phyloP scores from a whole-genome alignment of 2,888 invertebrate genomes.

The Xylophagus ater region DNA sequence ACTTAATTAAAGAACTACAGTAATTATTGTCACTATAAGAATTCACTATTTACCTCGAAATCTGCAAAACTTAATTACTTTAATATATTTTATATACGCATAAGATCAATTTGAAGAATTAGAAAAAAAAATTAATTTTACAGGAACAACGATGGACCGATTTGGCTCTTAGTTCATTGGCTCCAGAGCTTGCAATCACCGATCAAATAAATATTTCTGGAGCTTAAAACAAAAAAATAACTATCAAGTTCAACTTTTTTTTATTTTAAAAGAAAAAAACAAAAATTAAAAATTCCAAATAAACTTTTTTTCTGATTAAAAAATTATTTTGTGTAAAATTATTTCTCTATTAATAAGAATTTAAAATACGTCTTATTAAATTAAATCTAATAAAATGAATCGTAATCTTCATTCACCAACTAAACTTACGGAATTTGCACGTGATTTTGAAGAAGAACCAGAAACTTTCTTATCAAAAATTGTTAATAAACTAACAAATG shows the following conservation, averaged over 20 bases:
- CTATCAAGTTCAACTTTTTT: background rate
- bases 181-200: constrained; percentile 34
- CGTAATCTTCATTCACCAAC: constrained; percentile 52
- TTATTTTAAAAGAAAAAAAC: constrained; percentile 5
- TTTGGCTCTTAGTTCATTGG: constrained; percentile 43
- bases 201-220: constrained; percentile 35
- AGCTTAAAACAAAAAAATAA: constrained; percentile 24
- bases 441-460: constrained; percentile 37
- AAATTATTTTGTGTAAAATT: constrained; percentile 17
- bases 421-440: constrained; percentile 67
- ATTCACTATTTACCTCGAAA: too few relatives aligned
- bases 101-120: background rate
- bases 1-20: too few relatives aligned
- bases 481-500: constrained; percentile 38
- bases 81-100: background rate
- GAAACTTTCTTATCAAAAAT: constrained; percentile 36
- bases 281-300: constrained; percentile 7
- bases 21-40: too few relatives aligned
- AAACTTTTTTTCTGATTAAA: constrained; percentile 6
- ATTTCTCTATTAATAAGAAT: constrained; percentile 6
- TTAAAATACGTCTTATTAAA: constrained; percentile 11
- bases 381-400: constrained; percentile 37
- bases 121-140: constrained; percentile 6
- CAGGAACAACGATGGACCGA: constrained; percentile 57
- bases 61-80: too few relatives aligned